phyloP scores from a whole-genome alignment of 35 echinoderm and acorn worm genomes.

The Anneissia japonica region DNA sequence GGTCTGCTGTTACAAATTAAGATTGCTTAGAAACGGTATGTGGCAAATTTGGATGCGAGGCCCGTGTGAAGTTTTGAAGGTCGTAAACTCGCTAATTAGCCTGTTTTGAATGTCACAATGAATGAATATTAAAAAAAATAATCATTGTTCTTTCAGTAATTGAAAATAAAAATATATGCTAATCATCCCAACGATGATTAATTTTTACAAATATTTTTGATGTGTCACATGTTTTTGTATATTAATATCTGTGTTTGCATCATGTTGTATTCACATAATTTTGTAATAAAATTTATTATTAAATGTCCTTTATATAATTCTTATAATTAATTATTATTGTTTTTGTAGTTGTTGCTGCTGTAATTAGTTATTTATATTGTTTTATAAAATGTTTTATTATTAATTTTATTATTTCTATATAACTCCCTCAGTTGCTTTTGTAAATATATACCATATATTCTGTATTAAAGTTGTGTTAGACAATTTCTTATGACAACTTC shows the following conservation, averaged over 20 bases:
- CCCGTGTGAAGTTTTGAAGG: background rate
- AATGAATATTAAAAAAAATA: background rate
- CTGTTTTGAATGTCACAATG: background rate
- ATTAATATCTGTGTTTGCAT: background rate
- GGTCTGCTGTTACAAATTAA: background rate
- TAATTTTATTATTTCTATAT: too few relatives aligned
- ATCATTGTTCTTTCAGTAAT: background rate
- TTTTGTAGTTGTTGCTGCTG: too few relatives aligned
- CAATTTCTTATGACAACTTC: too few relatives aligned
- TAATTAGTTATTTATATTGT: too few relatives aligned
- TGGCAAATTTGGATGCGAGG: background rate
- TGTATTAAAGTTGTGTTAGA: too few relatives aligned
- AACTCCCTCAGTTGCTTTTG: too few relatives aligned
- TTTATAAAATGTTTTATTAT: too few relatives aligned
- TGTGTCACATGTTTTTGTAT: background rate
- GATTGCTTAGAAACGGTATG: background rate
- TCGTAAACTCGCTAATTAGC: background rate
- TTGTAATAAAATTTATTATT: too few relatives aligned
- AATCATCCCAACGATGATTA: background rate
- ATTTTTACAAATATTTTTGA: background rate
- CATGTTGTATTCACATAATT: too few relatives aligned
- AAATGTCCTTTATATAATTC: too few relatives aligned
- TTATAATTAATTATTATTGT: too few relatives aligned
- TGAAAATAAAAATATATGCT: background rate
- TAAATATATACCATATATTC: too few relatives aligned